These are phyloP conservation scores for Drosophila koepferae DNA, from an alignment of 2,888 invertebrate genomes.

Conservation along the genomic window DNA sequence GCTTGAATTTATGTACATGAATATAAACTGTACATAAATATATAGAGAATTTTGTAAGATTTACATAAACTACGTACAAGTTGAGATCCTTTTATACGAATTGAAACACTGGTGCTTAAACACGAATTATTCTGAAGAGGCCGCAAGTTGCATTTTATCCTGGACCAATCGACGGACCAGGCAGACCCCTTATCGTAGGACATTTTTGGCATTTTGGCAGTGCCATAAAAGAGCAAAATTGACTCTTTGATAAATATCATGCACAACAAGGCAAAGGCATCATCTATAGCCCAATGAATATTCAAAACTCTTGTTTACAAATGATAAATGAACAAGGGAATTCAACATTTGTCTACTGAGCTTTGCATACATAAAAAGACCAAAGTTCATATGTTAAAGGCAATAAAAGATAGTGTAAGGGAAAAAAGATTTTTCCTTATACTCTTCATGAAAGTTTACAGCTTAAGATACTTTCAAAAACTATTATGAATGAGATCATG, in stretches of 20 bases:
- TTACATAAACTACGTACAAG: slow-evolving; percentile 2
- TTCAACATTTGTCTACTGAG: not conserved
- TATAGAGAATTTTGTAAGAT: not conserved
- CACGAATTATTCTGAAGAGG: no score
- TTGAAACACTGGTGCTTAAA: no score
- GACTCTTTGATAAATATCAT: not conserved
- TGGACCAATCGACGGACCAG: no score
- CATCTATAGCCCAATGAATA: not conserved
- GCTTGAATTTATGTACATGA: not conserved
- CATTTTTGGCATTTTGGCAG: no score
- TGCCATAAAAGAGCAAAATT: not conserved
- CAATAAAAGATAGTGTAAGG: not conserved
- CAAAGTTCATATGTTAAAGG: not conserved
- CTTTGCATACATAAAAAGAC: not conserved
- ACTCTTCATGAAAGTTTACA: not conserved
- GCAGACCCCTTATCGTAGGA: no score
- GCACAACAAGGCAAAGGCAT: not conserved
- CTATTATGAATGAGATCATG: not conserved
- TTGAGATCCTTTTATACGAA: not conserved
- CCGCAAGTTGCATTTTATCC: no score
- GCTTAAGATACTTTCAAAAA: not conserved
- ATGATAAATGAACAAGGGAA: not conserved
- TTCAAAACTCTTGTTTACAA: not conserved
- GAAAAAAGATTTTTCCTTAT: not conserved
- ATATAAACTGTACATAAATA: not conserved